These are phyloP conservation scores for Peromyscus nudipes DNA, from an alignment of 2,797 vertebrate species.

Conservation along the genomic window DNA sequence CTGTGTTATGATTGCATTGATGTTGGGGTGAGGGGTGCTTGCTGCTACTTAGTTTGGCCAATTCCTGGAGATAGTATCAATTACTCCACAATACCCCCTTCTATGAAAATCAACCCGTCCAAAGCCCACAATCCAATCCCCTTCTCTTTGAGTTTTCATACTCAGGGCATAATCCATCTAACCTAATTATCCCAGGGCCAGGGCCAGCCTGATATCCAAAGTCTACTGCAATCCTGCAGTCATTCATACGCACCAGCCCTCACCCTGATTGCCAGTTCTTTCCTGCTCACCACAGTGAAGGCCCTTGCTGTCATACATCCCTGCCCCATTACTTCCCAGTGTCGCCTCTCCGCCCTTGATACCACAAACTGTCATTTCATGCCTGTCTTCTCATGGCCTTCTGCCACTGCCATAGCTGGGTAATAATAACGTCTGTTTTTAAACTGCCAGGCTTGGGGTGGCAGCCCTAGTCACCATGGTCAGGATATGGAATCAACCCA, in stretches of 20 bases:
- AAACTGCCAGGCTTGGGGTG: neutral
- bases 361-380: neutral
- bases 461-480: neutral
- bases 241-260: neutral
- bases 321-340: neutral
- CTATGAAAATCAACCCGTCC: neutral
- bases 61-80: neutral
- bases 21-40: neutral
- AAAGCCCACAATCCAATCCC: neutral
- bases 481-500: neutral
- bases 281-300: neutral
- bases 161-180: neutral
- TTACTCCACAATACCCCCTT: neutral
- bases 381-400: neutral
- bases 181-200: neutral
- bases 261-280: neutral
- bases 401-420: neutral
- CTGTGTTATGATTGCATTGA: neutral
- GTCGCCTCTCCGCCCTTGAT: neutral
- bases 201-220: neutral
- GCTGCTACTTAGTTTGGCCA: neutral
- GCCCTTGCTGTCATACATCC: neutral
- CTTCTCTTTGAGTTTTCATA: neutral
- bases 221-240: neutral
- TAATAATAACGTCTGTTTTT: neutral